A percentile compares a stretch with the other conserved stretches of the same genome.
Evolutionary conservation across 2,113 vertebrate genomes (phyloP).

Genomic region (Neomonachus schauinslandi): DNA sequence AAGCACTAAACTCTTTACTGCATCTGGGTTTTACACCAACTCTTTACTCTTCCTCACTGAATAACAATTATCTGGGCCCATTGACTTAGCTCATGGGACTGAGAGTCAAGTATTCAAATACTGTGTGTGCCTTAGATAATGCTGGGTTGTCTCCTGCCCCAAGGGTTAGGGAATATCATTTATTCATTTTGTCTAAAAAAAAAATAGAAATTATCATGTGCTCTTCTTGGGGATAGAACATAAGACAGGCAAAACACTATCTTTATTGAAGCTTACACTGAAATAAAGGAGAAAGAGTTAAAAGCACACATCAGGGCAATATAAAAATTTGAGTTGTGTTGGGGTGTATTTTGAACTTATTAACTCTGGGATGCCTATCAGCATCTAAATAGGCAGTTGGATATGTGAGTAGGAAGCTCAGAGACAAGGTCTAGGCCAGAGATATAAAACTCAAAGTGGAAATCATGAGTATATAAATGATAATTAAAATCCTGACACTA

Average conservation of each 20-base stretch:
- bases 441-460: neutral
- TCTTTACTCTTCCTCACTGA: slow-evolving; percentile 36
- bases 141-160: neutral
- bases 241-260: neutral
- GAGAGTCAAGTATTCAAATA: neutral
- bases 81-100: neutral
- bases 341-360: neutral
- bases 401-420: neutral
- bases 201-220: neutral
- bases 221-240: neutral
- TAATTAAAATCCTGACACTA: neutral
- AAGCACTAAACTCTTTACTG: neutral
- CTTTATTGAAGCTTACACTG: neutral
- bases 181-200: neutral
- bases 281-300: neutral
- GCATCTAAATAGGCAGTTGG: neutral
- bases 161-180: neutral
- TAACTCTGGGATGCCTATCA: neutral
- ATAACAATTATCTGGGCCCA: neutral
- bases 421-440: neutral
- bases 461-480: neutral
- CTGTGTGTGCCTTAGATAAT: neutral
- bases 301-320: neutral
- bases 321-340: neutral
- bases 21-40: neutral